phyloP scores from a whole-genome alignment of 2,113 vertebrate species.

The Poeciliopsis retropinna region DNA sequence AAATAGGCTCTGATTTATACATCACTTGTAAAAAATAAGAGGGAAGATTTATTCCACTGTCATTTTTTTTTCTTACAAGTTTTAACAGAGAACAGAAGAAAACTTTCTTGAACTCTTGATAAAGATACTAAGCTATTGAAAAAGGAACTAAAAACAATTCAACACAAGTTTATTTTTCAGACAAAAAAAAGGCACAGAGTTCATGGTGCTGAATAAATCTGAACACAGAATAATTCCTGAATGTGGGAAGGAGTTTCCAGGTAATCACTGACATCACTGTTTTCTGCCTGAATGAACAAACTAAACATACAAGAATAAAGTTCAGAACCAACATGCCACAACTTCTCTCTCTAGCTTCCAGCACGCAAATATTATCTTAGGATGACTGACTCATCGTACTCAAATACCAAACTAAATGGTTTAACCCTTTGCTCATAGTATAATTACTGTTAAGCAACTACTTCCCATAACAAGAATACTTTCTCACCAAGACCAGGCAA shows the following conservation, averaged over 20 bases:
- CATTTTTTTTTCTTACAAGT: no score
- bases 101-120: neutral
- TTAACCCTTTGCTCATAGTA: neutral
- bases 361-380: neutral
- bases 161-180: neutral
- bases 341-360: neutral
- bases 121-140: neutral
- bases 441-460: neutral
- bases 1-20: no score
- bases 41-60: no score
- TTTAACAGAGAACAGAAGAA: no score
- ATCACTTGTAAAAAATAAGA: no score
- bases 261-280: neutral
- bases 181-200: neutral
- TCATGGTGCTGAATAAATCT: neutral
- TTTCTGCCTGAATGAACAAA: neutral
- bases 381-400: constrained; percentile 2
- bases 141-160: neutral
- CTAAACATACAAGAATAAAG: neutral
- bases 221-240: neutral
- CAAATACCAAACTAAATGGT: neutral
- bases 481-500: constrained; percentile 92
- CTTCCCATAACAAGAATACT: neutral
- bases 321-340: neutral
- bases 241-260: neutral